Evolutionary conservation across 1,140 invertebrate genomes (phyloP).

Genomic region (Planococcus citri): DNA sequence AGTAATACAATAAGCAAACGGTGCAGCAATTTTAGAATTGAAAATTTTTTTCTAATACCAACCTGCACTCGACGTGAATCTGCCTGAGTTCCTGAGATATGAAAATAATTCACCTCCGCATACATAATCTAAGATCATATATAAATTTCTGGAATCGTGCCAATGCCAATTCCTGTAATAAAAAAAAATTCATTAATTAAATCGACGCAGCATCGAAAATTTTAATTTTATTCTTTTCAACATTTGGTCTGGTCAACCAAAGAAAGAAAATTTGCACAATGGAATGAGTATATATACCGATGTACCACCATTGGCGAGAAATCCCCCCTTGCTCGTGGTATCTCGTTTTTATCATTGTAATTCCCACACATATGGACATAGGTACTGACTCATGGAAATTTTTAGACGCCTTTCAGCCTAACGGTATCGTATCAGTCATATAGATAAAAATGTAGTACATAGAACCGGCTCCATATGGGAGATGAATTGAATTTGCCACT

Average conservation of each 20-base stretch:
- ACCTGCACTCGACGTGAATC: slow-evolving; percentile 73
- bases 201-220: background rate
- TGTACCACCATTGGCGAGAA: too few relatives aligned
- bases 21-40: too few relatives aligned
- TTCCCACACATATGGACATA: background rate
- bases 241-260: too few relatives aligned
- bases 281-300: background rate
- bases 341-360: background rate
- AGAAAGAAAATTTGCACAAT: too few relatives aligned
- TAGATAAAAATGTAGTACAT: background rate
- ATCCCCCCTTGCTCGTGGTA: background rate
- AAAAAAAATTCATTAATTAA: slow-evolving; percentile 11
- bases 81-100: slow-evolving; percentile 81
- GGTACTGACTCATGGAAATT: background rate
- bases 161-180: slow-evolving; percentile 72
- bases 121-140: slow-evolving; percentile 90
- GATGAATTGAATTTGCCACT: too few relatives aligned
- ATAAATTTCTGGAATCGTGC: slow-evolving; percentile 75
- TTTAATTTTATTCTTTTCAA: background rate
- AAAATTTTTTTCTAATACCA: slow-evolving; percentile 28
- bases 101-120: slow-evolving; percentile 92
- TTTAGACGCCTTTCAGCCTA: background rate
- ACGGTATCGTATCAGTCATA: background rate
- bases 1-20: too few relatives aligned
- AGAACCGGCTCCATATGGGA: too few relatives aligned